Evolutionary conservation across 2,888 invertebrate species (phyloP).

Genomic region (Petrophora chlorosata): DNA sequence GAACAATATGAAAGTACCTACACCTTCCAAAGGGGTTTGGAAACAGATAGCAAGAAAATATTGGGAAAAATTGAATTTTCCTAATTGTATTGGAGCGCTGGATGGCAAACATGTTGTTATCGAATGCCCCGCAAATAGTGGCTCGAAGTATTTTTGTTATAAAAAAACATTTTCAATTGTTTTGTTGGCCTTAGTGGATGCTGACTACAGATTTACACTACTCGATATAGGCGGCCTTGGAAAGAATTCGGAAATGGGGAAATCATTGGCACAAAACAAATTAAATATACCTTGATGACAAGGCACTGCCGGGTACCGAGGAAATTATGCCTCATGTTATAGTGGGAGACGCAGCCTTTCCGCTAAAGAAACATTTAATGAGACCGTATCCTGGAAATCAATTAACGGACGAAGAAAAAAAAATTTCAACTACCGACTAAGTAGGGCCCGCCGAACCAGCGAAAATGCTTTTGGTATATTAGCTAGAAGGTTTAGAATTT

Average conservation of each 20-base stretch:
- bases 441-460: conserved; percentile 23
- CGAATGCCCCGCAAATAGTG: conserved; percentile 24
- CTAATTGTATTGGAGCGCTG: conserved; percentile 25
- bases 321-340: conserved; percentile 12
- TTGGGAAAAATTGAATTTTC: conserved; percentile 26
- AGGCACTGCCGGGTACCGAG: not conserved
- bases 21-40: conserved; percentile 3
- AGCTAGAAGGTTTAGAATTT: not conserved
- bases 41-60: not conserved
- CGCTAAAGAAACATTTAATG: conserved; percentile 21
- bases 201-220: conserved; percentile 28
- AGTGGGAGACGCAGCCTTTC: conserved; percentile 16
- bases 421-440: conserved; percentile 26
- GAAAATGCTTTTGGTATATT: conserved; percentile 29
- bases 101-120: conserved; percentile 28
- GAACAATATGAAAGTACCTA: conserved; percentile 1
- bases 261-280: not conserved
- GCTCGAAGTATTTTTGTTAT: conserved; percentile 28
- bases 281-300: not conserved
- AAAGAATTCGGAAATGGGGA: conserved; percentile 29
- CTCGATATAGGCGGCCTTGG: conserved; percentile 33
- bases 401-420: conserved; percentile 14
- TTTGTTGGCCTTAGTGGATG: conserved; percentile 30
- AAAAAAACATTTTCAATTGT: conserved; percentile 29
- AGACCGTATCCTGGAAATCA: not conserved